These are phyloP conservation scores for Megalops cyprinoides DNA, from an alignment of 2,797 vertebrate genomes.

Conservation along the genomic window DNA sequence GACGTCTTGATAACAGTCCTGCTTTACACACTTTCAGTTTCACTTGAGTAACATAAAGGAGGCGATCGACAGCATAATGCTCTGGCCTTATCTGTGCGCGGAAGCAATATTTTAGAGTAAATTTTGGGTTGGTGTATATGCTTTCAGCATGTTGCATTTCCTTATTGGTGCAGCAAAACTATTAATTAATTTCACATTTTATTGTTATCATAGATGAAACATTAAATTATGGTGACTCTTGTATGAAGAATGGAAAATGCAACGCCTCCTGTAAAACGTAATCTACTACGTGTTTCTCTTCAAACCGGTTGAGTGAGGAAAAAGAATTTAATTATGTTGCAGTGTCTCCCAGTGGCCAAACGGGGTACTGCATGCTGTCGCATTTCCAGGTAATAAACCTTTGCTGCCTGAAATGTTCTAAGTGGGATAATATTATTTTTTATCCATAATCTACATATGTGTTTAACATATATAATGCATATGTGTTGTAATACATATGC, in stretches of 20 bases:
- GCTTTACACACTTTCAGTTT: too few species aligned
- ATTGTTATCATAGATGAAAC: background rate
- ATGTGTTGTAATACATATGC: too few species aligned
- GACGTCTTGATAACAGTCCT: too few species aligned
- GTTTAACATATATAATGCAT: too few species aligned
- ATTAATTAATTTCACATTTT: background rate
- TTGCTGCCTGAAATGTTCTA: background rate
- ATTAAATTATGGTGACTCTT: background rate
- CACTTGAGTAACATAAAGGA: too few species aligned
- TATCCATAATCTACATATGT: too few species aligned
- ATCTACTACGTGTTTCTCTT: background rate
- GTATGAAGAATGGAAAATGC: background rate
- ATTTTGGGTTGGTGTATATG: too few species aligned
- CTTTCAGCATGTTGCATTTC: background rate
- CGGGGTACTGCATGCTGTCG: background rate
- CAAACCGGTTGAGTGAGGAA: background rate
- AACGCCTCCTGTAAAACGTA: background rate
- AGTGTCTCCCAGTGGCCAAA: slow-evolving; percentile 22
- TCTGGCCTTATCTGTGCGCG: too few species aligned
- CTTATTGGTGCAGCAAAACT: background rate
- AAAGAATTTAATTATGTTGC: background rate
- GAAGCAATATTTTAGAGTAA: too few species aligned
- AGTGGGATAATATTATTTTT: background rate
- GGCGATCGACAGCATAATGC: too few species aligned
- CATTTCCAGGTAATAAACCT: too few species aligned